These are phyloP conservation scores for Psittacus erithacus DNA, from an alignment of 2,113 vertebrate genomes.

Conservation along the genomic window DNA sequence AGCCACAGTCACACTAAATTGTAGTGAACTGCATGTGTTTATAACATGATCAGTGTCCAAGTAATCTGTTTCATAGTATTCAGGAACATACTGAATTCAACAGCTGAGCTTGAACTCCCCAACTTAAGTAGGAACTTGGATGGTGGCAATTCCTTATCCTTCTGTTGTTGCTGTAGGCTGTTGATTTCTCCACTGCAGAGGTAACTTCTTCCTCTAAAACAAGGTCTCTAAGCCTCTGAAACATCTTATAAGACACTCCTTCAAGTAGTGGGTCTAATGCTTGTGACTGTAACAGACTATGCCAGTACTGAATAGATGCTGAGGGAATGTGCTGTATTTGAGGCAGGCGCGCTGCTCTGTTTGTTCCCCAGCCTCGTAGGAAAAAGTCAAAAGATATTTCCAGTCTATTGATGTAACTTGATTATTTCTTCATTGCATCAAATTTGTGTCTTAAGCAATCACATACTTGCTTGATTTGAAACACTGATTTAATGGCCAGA, in stretches of 20 bases:
- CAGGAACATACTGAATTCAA: neutral
- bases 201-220: neutral
- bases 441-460: neutral
- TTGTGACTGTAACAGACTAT: rapidly evolving
- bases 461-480: neutral
- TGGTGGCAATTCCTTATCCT: neutral
- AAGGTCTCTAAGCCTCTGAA: neutral
- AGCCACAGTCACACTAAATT: neutral
- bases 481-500: neutral
- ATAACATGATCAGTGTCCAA: neutral
- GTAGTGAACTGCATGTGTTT: neutral
- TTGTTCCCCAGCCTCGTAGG: neutral
- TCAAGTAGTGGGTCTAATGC: neutral
- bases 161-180: neutral
- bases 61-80: neutral
- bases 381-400: neutral
- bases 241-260: neutral
- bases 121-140: neutral
- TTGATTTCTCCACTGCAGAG: neutral
- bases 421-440: neutral
- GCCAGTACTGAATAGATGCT: neutral
- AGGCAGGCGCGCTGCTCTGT: neutral
- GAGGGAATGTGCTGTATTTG: neutral
- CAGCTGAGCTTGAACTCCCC: neutral
- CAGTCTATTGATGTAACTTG: neutral